phyloP scores from a whole-genome alignment of 2,113 vertebrate species.

The Talpa occidentalis region DNA sequence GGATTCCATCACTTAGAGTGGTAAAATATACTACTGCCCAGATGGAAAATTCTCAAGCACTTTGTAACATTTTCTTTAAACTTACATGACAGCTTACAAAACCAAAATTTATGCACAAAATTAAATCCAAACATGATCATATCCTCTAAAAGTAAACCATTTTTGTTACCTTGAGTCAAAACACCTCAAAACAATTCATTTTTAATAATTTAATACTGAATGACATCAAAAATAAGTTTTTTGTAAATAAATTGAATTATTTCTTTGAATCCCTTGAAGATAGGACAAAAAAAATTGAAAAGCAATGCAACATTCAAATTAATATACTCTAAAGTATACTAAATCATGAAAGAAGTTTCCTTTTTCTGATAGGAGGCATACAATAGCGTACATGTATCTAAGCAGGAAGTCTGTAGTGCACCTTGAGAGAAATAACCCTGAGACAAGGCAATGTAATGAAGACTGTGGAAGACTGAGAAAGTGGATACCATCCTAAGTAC shows the following conservation, averaged over 20 bases:
- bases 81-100: not conserved
- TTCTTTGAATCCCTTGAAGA: not conserved
- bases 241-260: not conserved
- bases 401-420: not conserved
- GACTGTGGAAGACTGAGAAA: not conserved
- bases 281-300: not conserved
- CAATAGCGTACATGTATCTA: not conserved
- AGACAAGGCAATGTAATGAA: not conserved
- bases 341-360: not conserved
- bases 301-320: not conserved
- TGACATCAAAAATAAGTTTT: not conserved
- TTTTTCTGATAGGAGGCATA: not conserved
- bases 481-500: not conserved
- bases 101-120: not conserved
- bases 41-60: not conserved
- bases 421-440: not conserved
- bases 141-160: not conserved
- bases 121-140: not conserved
- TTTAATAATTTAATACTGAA: not conserved
- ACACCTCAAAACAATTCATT: not conserved
- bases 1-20: not conserved
- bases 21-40: not conserved
- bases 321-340: not conserved
- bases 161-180: not conserved
- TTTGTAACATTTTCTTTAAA: not conserved